phyloP scores from a whole-genome alignment of 2,113 vertebrate species.

The Rhea pennata region DNA sequence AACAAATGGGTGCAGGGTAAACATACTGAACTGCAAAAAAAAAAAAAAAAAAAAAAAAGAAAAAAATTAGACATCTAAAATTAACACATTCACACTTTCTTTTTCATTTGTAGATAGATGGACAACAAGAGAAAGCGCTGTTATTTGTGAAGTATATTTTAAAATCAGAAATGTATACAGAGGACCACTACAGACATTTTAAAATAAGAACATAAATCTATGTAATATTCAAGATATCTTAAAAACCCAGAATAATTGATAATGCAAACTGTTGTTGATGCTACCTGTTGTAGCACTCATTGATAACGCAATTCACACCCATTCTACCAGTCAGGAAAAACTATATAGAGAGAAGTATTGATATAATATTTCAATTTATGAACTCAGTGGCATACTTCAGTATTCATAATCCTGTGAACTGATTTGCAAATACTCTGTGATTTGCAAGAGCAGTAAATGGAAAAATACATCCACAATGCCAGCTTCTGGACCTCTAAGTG shows the following conservation, averaged over 20 bases:
- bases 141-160: neutral
- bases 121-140: neutral
- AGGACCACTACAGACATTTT: neutral
- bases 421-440: neutral
- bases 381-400: neutral
- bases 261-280: neutral
- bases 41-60: too few relatives aligned
- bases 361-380: neutral
- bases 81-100: neutral
- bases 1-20: neutral
- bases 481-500: neutral
- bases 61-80: neutral
- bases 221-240: neutral
- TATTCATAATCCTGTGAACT: neutral
- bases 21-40: neutral
- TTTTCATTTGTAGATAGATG: neutral
- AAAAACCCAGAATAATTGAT: neutral
- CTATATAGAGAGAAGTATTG: neutral
- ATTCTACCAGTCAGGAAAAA: neutral
- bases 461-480: neutral
- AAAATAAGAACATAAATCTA: neutral
- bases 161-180: accelerated
- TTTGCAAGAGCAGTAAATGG: neutral
- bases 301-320: neutral
- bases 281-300: neutral